Percentiles rank a stretch among this genome's conserved stretches.
These are phyloP conservation scores for Eristalis arbustorum DNA, from an alignment of 2,888 invertebrate genomes.

Conservation along the genomic window DNA sequence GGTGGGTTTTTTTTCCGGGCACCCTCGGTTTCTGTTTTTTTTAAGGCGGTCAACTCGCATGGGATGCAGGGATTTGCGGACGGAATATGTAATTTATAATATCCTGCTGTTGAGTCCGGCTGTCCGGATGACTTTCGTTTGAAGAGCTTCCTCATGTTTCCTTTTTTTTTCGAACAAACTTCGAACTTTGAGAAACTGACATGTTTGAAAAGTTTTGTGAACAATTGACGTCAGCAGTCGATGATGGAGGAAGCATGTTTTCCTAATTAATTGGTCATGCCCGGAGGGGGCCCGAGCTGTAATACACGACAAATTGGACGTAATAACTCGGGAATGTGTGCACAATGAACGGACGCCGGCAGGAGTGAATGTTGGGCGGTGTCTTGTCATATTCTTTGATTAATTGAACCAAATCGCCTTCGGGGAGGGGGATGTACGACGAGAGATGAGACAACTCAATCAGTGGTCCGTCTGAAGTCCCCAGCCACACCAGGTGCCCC, in stretches of 20 bases:
- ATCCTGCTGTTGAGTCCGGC: constrained; percentile 12
- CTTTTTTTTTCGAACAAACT: neutral
- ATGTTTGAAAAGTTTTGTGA: no score
- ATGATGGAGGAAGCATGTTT: constrained; percentile 12
- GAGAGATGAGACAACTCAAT: no score
- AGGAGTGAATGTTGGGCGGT: neutral
- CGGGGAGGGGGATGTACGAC: no score
- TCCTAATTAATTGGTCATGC: constrained; percentile 21
- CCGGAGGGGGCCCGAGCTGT: neutral
- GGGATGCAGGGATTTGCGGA: constrained; percentile 22
- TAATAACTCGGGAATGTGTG: neutral
- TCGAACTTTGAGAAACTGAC: neutral
- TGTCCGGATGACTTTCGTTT: constrained; percentile 7
- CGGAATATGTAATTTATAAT: constrained; percentile 32
- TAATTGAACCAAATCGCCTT: neutral
- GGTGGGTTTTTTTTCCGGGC: neutral
- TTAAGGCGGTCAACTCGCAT: neutral
- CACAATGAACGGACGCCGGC: no score
- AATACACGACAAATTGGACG: neutral
- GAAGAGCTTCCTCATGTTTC: neutral
- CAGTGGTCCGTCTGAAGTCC: no score
- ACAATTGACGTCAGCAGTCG: neutral
- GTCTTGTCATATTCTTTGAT: neutral
- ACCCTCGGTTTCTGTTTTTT: neutral
- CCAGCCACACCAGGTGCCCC: no score